Evolutionary conservation across 2,888 invertebrate genomes (phyloP).

Genomic region (Anarsia innoxiella): DNA sequence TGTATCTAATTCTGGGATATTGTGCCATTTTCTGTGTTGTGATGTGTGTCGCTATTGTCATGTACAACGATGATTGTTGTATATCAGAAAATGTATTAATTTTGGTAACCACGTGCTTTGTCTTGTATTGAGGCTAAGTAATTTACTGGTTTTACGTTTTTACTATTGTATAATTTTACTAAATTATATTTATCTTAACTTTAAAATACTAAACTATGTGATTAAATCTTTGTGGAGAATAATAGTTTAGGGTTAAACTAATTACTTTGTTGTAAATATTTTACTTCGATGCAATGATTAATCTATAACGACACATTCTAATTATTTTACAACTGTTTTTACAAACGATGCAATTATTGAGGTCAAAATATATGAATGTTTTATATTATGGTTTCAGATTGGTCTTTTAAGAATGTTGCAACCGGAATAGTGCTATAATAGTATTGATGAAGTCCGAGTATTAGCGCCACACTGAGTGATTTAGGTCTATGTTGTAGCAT

Average conservation of each 20-base stretch:
- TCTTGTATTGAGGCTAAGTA: slow-evolving; percentile 3
- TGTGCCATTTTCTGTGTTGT: slow-evolving; percentile 57
- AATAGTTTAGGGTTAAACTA: slow-evolving; percentile 3
- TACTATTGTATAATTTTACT: no score
- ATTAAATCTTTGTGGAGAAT: slow-evolving; percentile 12
- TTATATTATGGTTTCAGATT: slow-evolving; percentile 58
- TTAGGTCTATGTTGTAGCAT: slow-evolving; percentile 39
- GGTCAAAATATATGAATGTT: slow-evolving; percentile 10
- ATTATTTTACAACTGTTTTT: slow-evolving; percentile 3
- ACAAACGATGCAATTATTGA: no score
- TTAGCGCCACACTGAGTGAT: slow-evolving; percentile 36
- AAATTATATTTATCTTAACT: slow-evolving; percentile 8
- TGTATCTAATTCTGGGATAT: slow-evolving; percentile 36
- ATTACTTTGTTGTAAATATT: slow-evolving; percentile 19
- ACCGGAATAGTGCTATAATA: slow-evolving; percentile 64
- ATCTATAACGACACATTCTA: slow-evolving; percentile 9
- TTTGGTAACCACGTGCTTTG: slow-evolving; percentile 4
- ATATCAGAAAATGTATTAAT: slow-evolving; percentile 1
- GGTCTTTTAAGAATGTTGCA: slow-evolving; percentile 72
- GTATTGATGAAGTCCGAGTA: slow-evolving; percentile 29
- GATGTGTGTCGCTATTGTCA: slow-evolving; percentile 27
- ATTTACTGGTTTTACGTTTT: no score
- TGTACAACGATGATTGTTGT: slow-evolving; percentile 12
- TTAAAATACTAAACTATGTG: slow-evolving; percentile 10
- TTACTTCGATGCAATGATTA: no score